phyloP scores from a whole-genome alignment of 2,113 vertebrate genomes.

The Proteles cristata region DNA sequence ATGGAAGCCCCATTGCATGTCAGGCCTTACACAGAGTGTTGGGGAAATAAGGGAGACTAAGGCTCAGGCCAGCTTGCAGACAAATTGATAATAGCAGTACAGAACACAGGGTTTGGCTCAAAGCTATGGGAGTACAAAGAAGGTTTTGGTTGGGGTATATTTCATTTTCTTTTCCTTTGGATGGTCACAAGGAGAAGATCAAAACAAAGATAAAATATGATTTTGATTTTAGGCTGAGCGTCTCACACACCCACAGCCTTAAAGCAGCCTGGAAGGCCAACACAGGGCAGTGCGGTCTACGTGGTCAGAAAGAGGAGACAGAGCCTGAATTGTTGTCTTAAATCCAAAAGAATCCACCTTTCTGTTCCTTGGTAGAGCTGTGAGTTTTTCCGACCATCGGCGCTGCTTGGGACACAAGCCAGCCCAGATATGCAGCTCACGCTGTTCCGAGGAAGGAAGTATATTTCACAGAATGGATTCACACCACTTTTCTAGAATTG shows the following conservation, averaged over 20 bases:
- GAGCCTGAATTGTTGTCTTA: background rate
- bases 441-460: background rate
- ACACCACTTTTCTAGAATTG: background rate
- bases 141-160: slow-evolving; percentile 26
- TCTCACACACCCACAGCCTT: background rate
- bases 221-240: slow-evolving; percentile 50
- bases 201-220: slow-evolving; percentile 57
- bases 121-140: background rate
- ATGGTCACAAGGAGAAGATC: background rate
- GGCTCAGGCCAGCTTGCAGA: background rate
- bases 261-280: background rate
- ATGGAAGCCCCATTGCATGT: background rate
- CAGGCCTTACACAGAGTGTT: background rate
- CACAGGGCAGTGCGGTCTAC: rapidly evolving
- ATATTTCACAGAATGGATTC: background rate
- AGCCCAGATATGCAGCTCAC: background rate
- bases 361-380: background rate
- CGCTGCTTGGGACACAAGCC: background rate
- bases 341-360: background rate
- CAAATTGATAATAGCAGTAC: background rate
- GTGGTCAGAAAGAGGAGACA: background rate
- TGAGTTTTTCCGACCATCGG: background rate
- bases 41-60: background rate
- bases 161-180: slow-evolving; percentile 13
- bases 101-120: background rate